These are phyloP conservation scores for Platichthys stellatus DNA, from an alignment of 2,113 vertebrate species.

Conservation along the genomic window DNA sequence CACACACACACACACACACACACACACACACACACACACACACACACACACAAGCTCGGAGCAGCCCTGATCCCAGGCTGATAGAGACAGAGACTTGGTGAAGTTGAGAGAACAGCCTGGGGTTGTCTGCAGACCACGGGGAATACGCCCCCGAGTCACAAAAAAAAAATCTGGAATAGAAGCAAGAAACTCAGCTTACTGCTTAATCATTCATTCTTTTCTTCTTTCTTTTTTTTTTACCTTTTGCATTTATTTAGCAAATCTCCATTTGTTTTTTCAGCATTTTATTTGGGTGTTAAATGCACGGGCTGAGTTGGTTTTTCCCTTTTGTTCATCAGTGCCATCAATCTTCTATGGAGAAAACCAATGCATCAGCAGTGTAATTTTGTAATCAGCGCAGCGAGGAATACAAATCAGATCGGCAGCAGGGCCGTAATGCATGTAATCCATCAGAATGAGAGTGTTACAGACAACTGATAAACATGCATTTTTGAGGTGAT, in stretches of 20 bases:
- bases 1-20: slow-evolving; percentile 25
- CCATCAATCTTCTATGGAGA: slow-evolving; percentile 75
- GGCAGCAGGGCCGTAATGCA: slow-evolving; percentile 72
- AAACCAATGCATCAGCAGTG: slow-evolving; percentile 80
- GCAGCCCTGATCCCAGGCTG: slow-evolving; percentile 75
- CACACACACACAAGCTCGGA: slow-evolving; percentile 46
- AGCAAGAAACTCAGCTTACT: slow-evolving; percentile 51
- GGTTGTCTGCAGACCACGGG: slow-evolving; percentile 76
- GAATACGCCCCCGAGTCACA: slow-evolving; percentile 76
- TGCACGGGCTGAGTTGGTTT: slow-evolving; percentile 19
- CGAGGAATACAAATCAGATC: slow-evolving; percentile 81
- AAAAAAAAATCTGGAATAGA: slow-evolving; percentile 45
- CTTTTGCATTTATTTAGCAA: slow-evolving; percentile 46
- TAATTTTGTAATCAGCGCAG: slow-evolving; percentile 81
- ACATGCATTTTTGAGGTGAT: slow-evolving; percentile 77
- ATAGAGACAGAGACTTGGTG: slow-evolving; percentile 74
- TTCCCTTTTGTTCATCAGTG: slow-evolving; percentile 66
- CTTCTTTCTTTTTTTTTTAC: not conserved
- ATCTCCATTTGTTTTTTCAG: slow-evolving; percentile 12
- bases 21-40: slow-evolving; percentile 46
- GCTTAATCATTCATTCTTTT: slow-evolving; percentile 36
- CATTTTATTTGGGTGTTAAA: slow-evolving; percentile 4
- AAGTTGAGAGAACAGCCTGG: slow-evolving; percentile 79
- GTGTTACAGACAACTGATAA: slow-evolving; percentile 78
- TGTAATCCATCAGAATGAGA: slow-evolving; percentile 80